Evolutionary conservation across 92 coral and sea anemone genomes (phyloP).

Genomic region (Porites evermanni): DNA sequence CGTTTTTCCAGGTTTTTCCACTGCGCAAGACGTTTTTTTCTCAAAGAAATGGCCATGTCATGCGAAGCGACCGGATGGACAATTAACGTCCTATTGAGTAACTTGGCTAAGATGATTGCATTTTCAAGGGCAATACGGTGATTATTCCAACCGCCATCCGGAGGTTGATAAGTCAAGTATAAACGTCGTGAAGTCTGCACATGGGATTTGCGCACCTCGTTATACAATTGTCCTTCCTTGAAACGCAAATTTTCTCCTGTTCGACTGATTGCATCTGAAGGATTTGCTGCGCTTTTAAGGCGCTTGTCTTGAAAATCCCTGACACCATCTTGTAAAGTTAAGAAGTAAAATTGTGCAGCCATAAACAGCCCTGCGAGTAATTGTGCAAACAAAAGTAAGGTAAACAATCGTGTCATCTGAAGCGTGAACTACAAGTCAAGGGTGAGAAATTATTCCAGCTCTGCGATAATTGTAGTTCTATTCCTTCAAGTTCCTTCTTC

Average conservation of each 20-base stretch:
- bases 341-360: conserved; percentile 41
- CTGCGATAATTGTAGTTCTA: background rate
- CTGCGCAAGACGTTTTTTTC: conserved; percentile 30
- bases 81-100: conserved; percentile 57
- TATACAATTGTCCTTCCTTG: conserved; percentile 25
- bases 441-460: background rate
- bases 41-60: conserved; percentile 29
- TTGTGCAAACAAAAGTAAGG: conserved; percentile 18
- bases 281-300: background rate
- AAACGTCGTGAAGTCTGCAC: conserved; percentile 43
- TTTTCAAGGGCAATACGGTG: conserved; percentile 64
- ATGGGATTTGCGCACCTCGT: conserved; percentile 48
- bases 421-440: background rate
- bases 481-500: background rate
- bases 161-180: conserved; percentile 64
- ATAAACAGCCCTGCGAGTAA: conserved; percentile 16
- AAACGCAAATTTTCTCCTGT: background rate
- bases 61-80: conserved; percentile 62
- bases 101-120: conserved; percentile 53
- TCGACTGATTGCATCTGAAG: conserved; percentile 8
- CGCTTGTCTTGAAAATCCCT: conserved; percentile 5
- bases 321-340: background rate
- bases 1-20: conserved; percentile 48
- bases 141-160: conserved; percentile 70
- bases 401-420: conserved; percentile 38